Conservation (phyloP, 2,113 vertebrate species). For the Zosterops pallidus region DNA sequence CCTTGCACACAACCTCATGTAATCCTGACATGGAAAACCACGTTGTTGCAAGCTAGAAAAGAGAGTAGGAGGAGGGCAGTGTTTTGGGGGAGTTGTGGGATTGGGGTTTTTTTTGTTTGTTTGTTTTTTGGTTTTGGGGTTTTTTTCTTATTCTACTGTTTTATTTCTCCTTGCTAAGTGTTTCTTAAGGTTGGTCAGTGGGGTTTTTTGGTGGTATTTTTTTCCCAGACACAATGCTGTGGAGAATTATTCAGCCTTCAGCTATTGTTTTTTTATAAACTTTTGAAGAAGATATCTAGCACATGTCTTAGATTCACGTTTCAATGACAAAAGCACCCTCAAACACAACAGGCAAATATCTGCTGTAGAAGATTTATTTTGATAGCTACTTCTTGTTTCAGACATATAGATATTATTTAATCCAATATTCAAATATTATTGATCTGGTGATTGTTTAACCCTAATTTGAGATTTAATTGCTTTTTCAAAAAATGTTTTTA, state of each 20-base stretch:
- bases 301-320: neutral
- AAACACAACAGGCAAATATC: neutral
- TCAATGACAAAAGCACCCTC: neutral
- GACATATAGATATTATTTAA: neutral
- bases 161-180: neutral
- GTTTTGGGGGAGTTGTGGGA: neutral
- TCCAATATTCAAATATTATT: neutral
- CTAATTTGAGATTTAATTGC: neutral
- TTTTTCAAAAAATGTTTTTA: neutral
- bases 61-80: neutral
- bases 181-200: neutral
- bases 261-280: neutral
- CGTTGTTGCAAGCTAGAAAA: neutral
- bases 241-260: slow-evolving; percentile 9
- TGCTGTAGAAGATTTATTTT: neutral
- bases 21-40: neutral
- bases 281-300: neutral
- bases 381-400: neutral
- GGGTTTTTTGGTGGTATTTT: neutral
- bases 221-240: neutral
- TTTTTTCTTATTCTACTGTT: neutral
- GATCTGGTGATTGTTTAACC: neutral
- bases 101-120: too few relatives aligned
- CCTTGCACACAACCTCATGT: neutral
- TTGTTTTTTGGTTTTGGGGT: accelerated